Evolutionary conservation across 2,113 vertebrate species (phyloP).

Genomic region (Pyxicephalus adspersus): DNA sequence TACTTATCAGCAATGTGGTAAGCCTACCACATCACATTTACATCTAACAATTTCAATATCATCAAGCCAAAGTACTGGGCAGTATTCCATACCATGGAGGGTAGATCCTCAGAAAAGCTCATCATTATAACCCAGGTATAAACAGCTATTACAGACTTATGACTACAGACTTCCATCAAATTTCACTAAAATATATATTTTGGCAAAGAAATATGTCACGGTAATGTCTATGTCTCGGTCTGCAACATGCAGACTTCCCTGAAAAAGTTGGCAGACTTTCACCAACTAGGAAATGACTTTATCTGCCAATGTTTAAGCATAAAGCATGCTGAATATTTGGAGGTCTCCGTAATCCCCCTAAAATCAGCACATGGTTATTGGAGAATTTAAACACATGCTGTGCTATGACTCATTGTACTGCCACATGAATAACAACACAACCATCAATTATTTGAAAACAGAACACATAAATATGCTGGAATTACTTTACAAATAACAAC

Average conservation of each 20-base stretch:
- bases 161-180: not conserved
- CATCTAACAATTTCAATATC: not conserved
- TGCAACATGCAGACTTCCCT: constrained; percentile 26
- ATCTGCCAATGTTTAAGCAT: constrained; percentile 17
- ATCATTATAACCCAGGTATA: constrained; percentile 1
- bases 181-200: constrained; percentile 9
- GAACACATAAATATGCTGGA: not conserved
- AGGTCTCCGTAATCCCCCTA: not conserved
- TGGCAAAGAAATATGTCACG: constrained; percentile 1
- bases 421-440: not conserved
- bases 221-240: constrained; percentile 29
- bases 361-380: not conserved
- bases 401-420: not conserved
- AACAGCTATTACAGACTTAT: not conserved
- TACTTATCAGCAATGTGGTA: not conserved
- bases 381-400: constrained; percentile 1
- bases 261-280: constrained; percentile 33
- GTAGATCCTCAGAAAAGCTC: not conserved
- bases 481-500: not conserved
- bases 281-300: not conserved
- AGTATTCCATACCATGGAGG: not conserved
- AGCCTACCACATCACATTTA: not conserved
- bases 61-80: not conserved
- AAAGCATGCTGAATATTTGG: constrained; percentile 2
- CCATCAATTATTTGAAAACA: not conserved